Evolutionary conservation across 2,113 vertebrate genomes (phyloP), one percentile per base, ranked within the genome.

Genomic region (Leiothrix lutea): DNA sequence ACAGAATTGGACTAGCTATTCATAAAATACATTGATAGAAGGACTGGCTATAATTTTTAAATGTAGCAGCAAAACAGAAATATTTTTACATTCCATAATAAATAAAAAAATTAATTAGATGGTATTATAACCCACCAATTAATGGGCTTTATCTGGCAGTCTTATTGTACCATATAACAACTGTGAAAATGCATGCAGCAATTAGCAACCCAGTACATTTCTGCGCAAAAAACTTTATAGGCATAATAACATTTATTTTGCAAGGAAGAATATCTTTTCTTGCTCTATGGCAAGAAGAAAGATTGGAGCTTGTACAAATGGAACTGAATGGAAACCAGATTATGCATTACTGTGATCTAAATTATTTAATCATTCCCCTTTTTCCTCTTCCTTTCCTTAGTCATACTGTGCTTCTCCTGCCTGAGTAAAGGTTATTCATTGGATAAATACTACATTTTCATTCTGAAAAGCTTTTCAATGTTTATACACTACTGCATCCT

Each of bases 381-480:
- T 88, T 92, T 80, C 44, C 24, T 70, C 5, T 35, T 84, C 14
- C 24, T 58, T 77, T 93, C 33, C 35, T 90, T 60, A 56, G 64
- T 80, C 88, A 54, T 51, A 54, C 47, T 73, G 33, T 80, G 67
- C 40, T 90, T 77, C 54, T 81, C 42, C 80, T 83, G 50, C 71
- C 38, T 74, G 16, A 65, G 67, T 70, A 90, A 91, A 86, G 51
- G 56, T 83, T 88, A 93, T 74, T 88, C 74, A 60, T 71, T 94
- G 22, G 56, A 66, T 93, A 90, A 96, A 89, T 48, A 74, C 25
- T 78, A 60, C 16, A 16, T 94, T 92, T 93, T 93, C 56, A 62
- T 78, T 95, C 69, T 78, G 48, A 90, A 95, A 90, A 58, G 33
- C 45, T 62, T 90, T 83, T 73, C 24, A 31, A 5, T 70, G 24